These are phyloP conservation scores for Drosophila barbarae DNA, from an alignment of 2,888 invertebrate genomes.

Conservation along the genomic window DNA sequence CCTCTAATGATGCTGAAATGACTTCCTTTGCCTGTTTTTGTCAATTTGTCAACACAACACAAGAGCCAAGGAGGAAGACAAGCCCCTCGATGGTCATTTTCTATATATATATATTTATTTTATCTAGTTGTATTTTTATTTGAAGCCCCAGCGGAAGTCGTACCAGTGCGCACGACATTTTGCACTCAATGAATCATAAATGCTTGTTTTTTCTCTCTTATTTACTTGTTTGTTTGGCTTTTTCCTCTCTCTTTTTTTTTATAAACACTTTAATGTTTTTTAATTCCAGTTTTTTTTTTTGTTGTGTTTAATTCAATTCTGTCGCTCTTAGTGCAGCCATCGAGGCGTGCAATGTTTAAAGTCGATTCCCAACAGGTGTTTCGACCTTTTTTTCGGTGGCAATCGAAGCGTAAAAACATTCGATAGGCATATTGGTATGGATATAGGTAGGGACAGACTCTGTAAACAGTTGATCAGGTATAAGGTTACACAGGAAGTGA, in stretches of 20 bases:
- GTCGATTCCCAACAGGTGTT: conserved; percentile 58
- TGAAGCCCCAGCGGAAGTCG: conserved; percentile 54
- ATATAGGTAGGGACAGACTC: conserved; percentile 4
- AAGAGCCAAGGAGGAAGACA: conserved; percentile 13
- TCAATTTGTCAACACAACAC: conserved; percentile 61
- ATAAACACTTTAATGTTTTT: conserved; percentile 14
- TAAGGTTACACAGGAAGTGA: conserved; percentile 34
- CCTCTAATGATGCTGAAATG: conserved; percentile 57
- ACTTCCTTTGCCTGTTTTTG: conserved; percentile 47
- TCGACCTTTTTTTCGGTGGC: conserved; percentile 33
- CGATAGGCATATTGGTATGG: conserved; percentile 26
- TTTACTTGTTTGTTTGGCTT: conserved; percentile 1
- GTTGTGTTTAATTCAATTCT: conserved; percentile 47
- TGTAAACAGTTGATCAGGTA: conserved; percentile 21
- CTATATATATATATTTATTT: conserved; percentile 7
- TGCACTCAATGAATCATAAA: conserved; percentile 67
- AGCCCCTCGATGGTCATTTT: conserved; percentile 27
- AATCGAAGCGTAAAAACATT: conserved; percentile 55
- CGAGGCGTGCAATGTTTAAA: conserved; percentile 54
- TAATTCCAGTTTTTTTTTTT: conserved; percentile 19
- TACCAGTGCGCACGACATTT: conserved; percentile 52
- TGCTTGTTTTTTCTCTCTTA: conserved; percentile 12
- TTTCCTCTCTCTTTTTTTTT: conserved; percentile 3
- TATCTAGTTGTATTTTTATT: conserved; percentile 25
- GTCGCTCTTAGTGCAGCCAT: conserved; percentile 52